phyloP scores from a whole-genome alignment of 1,140 invertebrate genomes.

The Zeugodacus cucurbitae region DNA sequence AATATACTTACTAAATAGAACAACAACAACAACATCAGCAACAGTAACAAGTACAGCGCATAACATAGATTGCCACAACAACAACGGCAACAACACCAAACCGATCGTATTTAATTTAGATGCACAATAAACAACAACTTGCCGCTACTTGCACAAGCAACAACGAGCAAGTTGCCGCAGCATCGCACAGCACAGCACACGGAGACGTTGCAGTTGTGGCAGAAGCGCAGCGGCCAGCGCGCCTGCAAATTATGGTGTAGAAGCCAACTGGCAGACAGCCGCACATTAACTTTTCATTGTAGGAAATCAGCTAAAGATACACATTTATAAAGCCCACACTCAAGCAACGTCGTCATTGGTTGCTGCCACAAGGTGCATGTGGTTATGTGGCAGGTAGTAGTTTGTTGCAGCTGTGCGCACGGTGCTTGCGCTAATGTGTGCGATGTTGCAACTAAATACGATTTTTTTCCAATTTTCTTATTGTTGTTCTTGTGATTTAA shows the following conservation, averaged over 20 bases:
- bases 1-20: neutral
- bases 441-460: neutral
- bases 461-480: neutral
- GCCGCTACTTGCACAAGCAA: neutral
- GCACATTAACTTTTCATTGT: conserved; percentile 33
- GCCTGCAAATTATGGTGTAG: neutral
- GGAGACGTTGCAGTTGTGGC: neutral
- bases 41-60: neutral
- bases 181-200: neutral
- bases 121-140: conserved; percentile 19
- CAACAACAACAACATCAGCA: neutral
- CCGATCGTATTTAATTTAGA: neutral
- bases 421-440: neutral
- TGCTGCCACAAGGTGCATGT: neutral
- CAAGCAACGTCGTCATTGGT: too few species aligned
- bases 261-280: neutral
- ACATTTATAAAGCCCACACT: neutral
- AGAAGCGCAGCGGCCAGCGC: neutral
- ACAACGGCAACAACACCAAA: neutral
- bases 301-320: neutral
- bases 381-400: neutral
- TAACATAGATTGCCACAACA: neutral
- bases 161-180: neutral
- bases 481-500: neutral
- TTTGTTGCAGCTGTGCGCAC: neutral